Base-by-base conservation (phyloP, 2,888 invertebrate genomes). In the Lepidocyrtinus sp. region DNA sequence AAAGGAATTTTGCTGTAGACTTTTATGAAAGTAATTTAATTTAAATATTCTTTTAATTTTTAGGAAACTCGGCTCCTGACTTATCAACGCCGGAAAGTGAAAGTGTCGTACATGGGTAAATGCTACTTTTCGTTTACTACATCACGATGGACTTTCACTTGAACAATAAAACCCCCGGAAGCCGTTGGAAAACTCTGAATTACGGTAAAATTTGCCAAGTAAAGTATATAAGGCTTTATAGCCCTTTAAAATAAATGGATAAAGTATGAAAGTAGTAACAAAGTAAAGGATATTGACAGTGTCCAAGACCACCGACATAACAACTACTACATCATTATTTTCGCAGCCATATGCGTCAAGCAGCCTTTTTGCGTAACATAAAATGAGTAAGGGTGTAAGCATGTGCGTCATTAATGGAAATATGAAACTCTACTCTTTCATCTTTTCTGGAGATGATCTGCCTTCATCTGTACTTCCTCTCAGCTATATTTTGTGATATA, bases 331-430 rank as follows among this genome's bases (percentile, higher is more conserved):
- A 36, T 36, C 36, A 36, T 36, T 36, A 36, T 36, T 36, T 36
- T 36, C 36, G 12, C 5, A 5, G 12, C 36, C 36, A 36, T 36
- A 36, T 36, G 36, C 36, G 5, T 7, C 12, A 36, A 36, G 36
- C 5, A 36, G 36, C 36, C 36, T 36, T 12, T 5, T 36, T 36
- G 36, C 5, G 12, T 70, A n/a, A 17, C 24, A 22, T 55, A 5
- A 50, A 25, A 68, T 68, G 70, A 59, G 61, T 55, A 46, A 25
- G 71, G n/a, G 69, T 63, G 75, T 65, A 36, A 36, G 27, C 19
- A 62, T 69, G 75, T 75, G 75, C 75, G 75, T 75, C 75, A 75
- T 75, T 75, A 75, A 45, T 62, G 69, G 75, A 69, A 75, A 75
- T 69, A 62, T 75, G 75, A 75, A 75, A 69, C 69, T 61, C 26